Conservation (phyloP, 2,113 vertebrate genomes). For the Boulengeromyrus knoepffleri region DNA sequence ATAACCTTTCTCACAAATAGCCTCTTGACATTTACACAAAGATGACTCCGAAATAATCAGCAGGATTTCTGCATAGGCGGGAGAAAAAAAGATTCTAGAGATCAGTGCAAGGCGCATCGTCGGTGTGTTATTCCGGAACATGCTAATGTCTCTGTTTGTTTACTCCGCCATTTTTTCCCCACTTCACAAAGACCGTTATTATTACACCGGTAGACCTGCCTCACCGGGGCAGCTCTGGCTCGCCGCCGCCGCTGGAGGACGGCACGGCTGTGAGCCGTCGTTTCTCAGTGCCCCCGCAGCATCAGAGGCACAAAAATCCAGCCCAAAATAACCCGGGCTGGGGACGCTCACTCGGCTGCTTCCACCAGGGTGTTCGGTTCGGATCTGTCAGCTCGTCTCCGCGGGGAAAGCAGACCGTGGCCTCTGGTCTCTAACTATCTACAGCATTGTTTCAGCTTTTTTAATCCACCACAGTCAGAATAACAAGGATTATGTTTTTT, state of each 20-base stretch:
- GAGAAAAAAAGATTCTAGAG: not conserved
- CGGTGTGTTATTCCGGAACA: not conserved
- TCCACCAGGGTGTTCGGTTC: not conserved
- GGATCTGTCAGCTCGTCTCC: not conserved
- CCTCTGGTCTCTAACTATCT: not conserved
- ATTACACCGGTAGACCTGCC: not conserved
- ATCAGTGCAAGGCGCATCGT: not conserved
- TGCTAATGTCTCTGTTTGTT: not conserved
- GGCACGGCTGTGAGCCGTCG: not conserved
- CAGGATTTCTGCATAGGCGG: not conserved
- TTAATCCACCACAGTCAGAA: not conserved
- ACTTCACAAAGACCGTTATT: not conserved
- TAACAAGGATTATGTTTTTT: not conserved
- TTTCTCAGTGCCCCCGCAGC: not conserved
- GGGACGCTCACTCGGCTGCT: not conserved
- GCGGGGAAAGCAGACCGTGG: not conserved
- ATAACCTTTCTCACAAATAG: slow-evolving; percentile 12
- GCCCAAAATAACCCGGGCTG: not conserved
- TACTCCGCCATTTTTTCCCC: not conserved
- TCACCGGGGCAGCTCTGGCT: not conserved
- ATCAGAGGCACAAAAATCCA: not conserved
- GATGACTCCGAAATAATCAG: slow-evolving; percentile 14
- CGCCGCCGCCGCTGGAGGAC: not conserved
- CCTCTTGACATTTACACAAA: slow-evolving; percentile 1
- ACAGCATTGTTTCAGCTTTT: not conserved